Evolutionary conservation across 2,888 invertebrate species (phyloP).

Genomic region (Diarsia brunnea): DNA sequence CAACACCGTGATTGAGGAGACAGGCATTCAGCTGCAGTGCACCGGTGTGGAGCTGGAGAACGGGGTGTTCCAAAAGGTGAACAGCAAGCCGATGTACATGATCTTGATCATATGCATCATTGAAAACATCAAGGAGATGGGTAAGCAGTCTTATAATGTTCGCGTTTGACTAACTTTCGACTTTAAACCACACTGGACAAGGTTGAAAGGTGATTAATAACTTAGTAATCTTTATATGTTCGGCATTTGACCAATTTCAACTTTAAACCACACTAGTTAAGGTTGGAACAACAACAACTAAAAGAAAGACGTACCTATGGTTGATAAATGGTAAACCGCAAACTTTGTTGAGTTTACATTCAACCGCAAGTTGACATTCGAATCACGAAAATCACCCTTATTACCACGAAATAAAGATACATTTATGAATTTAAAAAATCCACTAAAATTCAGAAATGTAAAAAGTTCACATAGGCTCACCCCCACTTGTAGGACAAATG

Average conservation of each 20-base stretch:
- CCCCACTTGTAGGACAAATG: not conserved
- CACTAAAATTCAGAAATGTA: not conserved
- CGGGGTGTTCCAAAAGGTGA: conserved; percentile 49
- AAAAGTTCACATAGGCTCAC: not conserved
- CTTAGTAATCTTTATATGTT: too few species aligned
- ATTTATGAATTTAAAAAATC: not conserved
- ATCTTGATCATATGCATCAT: conserved; percentile 52
- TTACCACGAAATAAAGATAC: not conserved
- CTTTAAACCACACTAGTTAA: too few species aligned
- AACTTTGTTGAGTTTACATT: not conserved
- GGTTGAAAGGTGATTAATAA: not conserved
- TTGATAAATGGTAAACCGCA: too few species aligned
- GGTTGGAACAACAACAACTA: too few species aligned
- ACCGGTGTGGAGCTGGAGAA: conserved; percentile 49
- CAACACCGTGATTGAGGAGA: conserved; percentile 43
- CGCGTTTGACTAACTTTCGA: not conserved
- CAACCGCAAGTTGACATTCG: too few species aligned
- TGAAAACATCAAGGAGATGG: conserved; percentile 54
- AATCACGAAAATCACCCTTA: not conserved
- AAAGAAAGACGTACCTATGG: too few species aligned
- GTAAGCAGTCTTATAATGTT: not conserved
- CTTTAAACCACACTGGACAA: rapidly evolving
- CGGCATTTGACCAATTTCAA: too few species aligned
- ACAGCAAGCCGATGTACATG: conserved; percentile 55
- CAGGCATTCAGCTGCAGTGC: conserved; percentile 40